Percentiles rank a stretch among this genome's conserved stretches.
Evolutionary conservation across 2,888 invertebrate genomes (phyloP).

Genomic region (Pandemis heparana): DNA sequence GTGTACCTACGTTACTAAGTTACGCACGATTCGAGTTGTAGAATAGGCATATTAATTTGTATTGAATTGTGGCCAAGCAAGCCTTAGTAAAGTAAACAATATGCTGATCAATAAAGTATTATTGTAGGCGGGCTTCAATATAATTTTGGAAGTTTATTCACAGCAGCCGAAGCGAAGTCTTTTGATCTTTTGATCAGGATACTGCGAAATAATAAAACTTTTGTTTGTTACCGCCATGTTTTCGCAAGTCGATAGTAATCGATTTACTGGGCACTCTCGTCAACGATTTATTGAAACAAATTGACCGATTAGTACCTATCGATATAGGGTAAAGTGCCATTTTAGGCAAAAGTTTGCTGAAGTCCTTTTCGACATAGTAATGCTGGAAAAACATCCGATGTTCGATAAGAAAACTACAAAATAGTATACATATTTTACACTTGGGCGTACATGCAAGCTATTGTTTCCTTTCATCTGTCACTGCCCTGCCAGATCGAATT

Average conservation of each 20-base stretch:
- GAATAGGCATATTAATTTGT: too few species aligned
- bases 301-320: neutral
- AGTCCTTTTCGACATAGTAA: neutral
- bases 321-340: neutral
- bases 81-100: neutral
- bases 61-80: too few species aligned
- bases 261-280: neutral
- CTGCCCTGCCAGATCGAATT: too few species aligned
- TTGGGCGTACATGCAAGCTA: too few species aligned
- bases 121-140: neutral
- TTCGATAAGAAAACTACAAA: neutral
- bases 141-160: constrained; percentile 4
- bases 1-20: too few species aligned
- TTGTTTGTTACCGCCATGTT: constrained; percentile 14
- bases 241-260: constrained; percentile 4
- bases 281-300: neutral
- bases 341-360: neutral
- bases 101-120: constrained; percentile 1
- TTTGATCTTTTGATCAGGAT: constrained; percentile 9
- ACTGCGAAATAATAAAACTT: constrained; percentile 17
- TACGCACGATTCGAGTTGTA: too few species aligned
- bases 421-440: too few species aligned
- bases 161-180: neutral
- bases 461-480: too few species aligned
- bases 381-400: neutral